Evolutionary conservation across 1,140 invertebrate genomes (phyloP), one percentile per base, ranked within the genome.

Genomic region (Riptortus pedestris): DNA sequence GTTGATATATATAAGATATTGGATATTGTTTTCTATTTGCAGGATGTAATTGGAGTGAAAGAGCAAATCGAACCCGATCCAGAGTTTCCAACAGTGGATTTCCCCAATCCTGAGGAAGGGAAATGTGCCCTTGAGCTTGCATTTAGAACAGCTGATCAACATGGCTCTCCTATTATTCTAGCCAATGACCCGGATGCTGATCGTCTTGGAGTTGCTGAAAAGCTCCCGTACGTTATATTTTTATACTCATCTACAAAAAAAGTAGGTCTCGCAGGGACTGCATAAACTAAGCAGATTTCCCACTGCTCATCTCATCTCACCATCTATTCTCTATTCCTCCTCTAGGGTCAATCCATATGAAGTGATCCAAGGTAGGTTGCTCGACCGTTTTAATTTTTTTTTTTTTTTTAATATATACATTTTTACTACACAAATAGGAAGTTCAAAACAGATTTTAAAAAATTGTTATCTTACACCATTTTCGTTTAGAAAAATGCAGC

Each of bases 181-280:
- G 96, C 95, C 0, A 99, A 99, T 79, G 97, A 99, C 78, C 97
- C 97, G 12, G 97, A 99, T 77, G 95, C 96, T 7, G 97, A 99
- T 79, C 81, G 97, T 62, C 77, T 98, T 62, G 95, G 95, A 14
- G 83, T 94, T 51, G 96, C 95, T 4, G 92, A 95, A 75, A 85
- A 83, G 74, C 65, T 70, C 64, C 71, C 68, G 81, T 83, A 75
- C 72, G 70, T 70, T 51, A 28, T 18, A 18, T 45, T 45, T 45
- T 2, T 12, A n/a, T n/a, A n/a, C n/a, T n/a, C n/a, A n/a, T n/a
- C n/a, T n/a, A n/a, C n/a, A 48, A 45, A 51, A n/a, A 57, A 57
- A n/a, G n/a, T n/a, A n/a, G n/a, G n/a, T n/a, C n/a, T n/a, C n/a
- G n/a, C n/a, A n/a, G n/a, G n/a, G n/a, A n/a, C n/a, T n/a, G n/a